Conservation (phyloP, 2,888 invertebrate genomes). For the Athalia circularis region DNA sequence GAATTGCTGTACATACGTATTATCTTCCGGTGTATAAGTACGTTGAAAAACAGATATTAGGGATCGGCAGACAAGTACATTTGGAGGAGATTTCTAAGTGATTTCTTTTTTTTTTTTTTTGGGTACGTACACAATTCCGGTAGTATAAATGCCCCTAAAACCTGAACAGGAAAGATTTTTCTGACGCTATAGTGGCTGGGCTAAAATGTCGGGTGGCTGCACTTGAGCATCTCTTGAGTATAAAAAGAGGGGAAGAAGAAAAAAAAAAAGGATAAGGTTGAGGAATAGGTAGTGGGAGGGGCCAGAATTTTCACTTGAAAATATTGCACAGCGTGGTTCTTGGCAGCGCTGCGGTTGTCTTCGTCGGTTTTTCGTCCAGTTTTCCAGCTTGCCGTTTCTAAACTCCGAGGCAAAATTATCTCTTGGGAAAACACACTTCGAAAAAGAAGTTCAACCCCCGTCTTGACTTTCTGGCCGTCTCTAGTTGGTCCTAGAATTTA, state of each 20-base stretch:
- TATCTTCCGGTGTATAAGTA: no score
- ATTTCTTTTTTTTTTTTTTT: neutral
- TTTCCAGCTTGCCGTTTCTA: conserved; percentile 24
- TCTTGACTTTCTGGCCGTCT: conserved; percentile 34
- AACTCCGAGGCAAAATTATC: conserved; percentile 25
- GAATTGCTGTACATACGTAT: no score
- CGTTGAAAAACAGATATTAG: no score
- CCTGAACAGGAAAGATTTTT: neutral
- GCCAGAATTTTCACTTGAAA: conserved; percentile 43
- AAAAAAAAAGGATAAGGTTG: conserved; percentile 16
- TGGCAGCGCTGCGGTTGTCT: conserved; percentile 34
- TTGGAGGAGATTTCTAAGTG: no score
- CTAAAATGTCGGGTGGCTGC: conserved; percentile 35
- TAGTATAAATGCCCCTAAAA: neutral
- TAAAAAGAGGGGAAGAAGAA: conserved; percentile 5
- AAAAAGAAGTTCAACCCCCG: conserved; percentile 24
- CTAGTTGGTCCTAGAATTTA: conserved; percentile 30
- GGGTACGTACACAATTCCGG: conserved; percentile 8
- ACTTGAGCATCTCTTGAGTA: conserved; percentile 34
- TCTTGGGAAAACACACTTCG: conserved; percentile 19
- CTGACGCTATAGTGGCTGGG: conserved; percentile 25
- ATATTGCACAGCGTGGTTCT: conserved; percentile 37
- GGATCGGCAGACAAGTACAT: no score
- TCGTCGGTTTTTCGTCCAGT: conserved; percentile 27
- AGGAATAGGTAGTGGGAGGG: neutral